Percentiles rank a stretch among this genome's conserved stretches.
Conservation (phyloP, 2,797 vertebrate genomes). For the Craterocephalus amniculus region DNA sequence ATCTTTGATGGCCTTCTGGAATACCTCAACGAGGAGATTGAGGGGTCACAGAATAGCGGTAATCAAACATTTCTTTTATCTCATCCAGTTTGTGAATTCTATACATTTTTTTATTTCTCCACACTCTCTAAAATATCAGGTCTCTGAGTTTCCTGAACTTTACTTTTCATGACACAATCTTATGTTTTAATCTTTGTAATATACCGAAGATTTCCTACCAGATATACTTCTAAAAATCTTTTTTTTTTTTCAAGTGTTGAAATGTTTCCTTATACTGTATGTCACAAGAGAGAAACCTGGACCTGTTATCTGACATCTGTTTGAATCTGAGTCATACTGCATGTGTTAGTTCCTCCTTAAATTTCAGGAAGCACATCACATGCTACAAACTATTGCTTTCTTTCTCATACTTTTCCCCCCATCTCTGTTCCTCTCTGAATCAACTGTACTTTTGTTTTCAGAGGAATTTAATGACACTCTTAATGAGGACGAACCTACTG, state of each 20-base stretch:
- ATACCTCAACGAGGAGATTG: constrained; percentile 91
- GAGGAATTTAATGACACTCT: constrained; percentile 55
- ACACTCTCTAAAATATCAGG: too few relatives aligned
- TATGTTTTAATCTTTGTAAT: neutral
- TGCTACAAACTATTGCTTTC: constrained; percentile 23
- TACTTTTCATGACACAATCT: too few relatives aligned
- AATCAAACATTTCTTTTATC: constrained; percentile 30
- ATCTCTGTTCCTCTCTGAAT: neutral
- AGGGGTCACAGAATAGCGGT: constrained; percentile 85
- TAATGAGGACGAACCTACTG: constrained; percentile 28
- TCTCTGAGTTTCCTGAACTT: too few relatives aligned
- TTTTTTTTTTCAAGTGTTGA: neutral
- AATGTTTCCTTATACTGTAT: neutral
- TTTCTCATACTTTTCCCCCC: neutral
- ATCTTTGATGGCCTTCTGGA: constrained; percentile 97
- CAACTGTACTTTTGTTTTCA: constrained; percentile 16
- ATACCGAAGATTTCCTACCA: neutral
- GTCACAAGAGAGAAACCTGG: neutral
- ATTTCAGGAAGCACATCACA: constrained; percentile 3
- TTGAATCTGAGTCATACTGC: neutral
- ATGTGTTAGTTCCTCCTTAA: constrained; percentile 36
- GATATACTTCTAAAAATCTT: too few relatives aligned
- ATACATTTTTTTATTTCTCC: neutral
- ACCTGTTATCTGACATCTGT: neutral
- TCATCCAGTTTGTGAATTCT: neutral